phyloP scores from a whole-genome alignment of 2,113 vertebrate genomes.

The Gallinago paraguaiae region DNA sequence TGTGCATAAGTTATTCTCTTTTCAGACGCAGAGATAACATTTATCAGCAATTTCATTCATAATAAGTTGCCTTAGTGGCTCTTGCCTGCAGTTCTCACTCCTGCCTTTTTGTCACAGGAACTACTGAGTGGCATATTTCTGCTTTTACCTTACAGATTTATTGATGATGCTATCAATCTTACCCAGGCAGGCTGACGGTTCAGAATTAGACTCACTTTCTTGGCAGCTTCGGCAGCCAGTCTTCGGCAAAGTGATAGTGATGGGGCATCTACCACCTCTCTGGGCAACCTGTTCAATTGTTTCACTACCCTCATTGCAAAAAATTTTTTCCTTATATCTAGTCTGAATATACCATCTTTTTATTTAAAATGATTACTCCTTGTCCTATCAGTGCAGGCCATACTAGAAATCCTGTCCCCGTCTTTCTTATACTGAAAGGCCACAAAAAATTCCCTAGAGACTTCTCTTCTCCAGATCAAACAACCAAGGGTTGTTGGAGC shows the following conservation, averaged over 20 bases:
- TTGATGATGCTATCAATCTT: constrained; percentile 68
- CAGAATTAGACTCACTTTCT: constrained; percentile 39
- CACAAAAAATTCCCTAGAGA: not conserved
- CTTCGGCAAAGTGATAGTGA: not conserved
- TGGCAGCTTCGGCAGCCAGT: constrained; percentile 29
- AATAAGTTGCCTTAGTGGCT: constrained; percentile 53
- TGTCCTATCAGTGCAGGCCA: not conserved
- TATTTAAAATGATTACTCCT: not conserved
- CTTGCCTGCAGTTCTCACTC: constrained; percentile 23
- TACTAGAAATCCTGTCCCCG: not conserved
- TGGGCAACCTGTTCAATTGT: not conserved
- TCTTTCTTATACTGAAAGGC: not conserved
- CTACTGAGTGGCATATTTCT: constrained; percentile 42
- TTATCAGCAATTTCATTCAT: constrained; percentile 45
- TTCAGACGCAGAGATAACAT: constrained; percentile 35
- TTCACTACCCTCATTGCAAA: not conserved
- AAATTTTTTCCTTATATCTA: not conserved
- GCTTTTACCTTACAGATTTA: constrained; percentile 62
- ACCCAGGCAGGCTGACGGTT: constrained; percentile 53
- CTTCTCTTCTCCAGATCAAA: not conserved
- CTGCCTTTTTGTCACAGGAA: constrained; percentile 34
- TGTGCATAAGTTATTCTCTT: constrained; percentile 1
- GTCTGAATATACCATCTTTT: not conserved
- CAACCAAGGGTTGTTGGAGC: not conserved
- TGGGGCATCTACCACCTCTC: not conserved